Base-by-base conservation (phyloP, 2,888 invertebrate species). In the Cosmorhoe ocellata region DNA sequence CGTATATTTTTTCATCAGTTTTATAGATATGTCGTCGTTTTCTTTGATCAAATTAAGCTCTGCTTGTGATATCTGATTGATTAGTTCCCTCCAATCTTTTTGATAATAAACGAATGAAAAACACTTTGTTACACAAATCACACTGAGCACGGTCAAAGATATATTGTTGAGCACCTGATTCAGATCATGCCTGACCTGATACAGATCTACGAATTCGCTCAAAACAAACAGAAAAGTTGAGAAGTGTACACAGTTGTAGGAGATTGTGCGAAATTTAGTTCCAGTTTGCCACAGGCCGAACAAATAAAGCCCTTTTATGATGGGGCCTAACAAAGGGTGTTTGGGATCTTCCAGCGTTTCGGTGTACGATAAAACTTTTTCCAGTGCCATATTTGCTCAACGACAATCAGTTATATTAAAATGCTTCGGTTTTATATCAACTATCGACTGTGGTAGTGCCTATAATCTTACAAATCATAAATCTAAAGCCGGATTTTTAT, bases 271-370 rank as follows among this genome's bases (percentile, higher is more conserved):
- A 14, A 67, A 59, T 59, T 61, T 74, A 44, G 58, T 56, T 7
- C 67, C 69, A 14, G 60, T 64, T 60, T 72, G 70, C 77, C 74
- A 77, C 38, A 82, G 61, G 12, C 84, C 82, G 41, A 77, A 77
- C 5, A 73, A 61, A 58, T 74, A 70, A 28, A 85, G 71, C 8
- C 67, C 75, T 59, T 69, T 78, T 41, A 84, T 64, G 41, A 74
- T 79, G 6, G 84, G 84, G 1, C 82, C 84, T 46, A 84, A 57
- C 52, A 83, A 69, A 46, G 84, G 84, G 58, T 80, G 57, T 24
- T 71, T 58, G 13, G 74, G 66, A 51, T 82, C 69, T 49, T 84
- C 83, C 7, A 81, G 60, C 3, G 53, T 46, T 61, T 74, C 61
- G 1, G 67, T 49, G 36, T 64, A 63, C 11, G 49, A 56, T 52